These are phyloP conservation scores for Microvelia longipes DNA, from an alignment of 1,140 invertebrate species.

Conservation along the genomic window DNA sequence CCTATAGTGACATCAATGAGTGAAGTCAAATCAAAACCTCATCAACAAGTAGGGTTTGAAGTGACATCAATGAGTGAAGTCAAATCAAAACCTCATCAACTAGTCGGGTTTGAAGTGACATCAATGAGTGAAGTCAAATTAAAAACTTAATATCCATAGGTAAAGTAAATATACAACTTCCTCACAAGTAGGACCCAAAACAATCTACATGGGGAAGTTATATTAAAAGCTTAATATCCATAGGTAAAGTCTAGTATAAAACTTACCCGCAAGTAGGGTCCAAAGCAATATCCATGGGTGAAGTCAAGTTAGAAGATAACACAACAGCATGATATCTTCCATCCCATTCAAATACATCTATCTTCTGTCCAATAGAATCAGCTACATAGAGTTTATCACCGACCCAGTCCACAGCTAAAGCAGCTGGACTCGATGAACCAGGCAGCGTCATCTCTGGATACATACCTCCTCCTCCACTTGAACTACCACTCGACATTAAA, in stretches of 20 bases:
- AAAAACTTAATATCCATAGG: too few species aligned
- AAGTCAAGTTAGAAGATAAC: slow-evolving; percentile 77
- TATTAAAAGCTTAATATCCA: too few species aligned
- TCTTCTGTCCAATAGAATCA: slow-evolving; percentile 78
- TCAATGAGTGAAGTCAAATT: too few species aligned
- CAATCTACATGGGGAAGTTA: too few species aligned
- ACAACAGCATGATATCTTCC: slow-evolving; percentile 73
- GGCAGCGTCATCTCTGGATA: slow-evolving; percentile 46
- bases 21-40: too few species aligned
- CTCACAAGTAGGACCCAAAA: too few species aligned
- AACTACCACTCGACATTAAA: neutral
- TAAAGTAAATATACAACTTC: too few species aligned
- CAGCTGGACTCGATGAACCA: slow-evolving; percentile 73
- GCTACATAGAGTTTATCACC: slow-evolving; percentile 90
- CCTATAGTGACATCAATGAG: too few species aligned
- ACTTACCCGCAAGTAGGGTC: slow-evolving; percentile 70
- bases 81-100: too few species aligned
- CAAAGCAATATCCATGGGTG: slow-evolving; percentile 75
- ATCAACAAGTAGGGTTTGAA: too few species aligned
- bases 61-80: too few species aligned
- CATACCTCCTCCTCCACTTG: neutral
- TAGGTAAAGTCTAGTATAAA: neutral
- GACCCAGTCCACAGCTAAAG: slow-evolving; percentile 92
- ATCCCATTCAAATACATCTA: slow-evolving; percentile 83
- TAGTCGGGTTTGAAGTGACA: too few species aligned